phyloP scores from a whole-genome alignment of 2,113 vertebrate genomes.

The Callithrix jacchus region DNA sequence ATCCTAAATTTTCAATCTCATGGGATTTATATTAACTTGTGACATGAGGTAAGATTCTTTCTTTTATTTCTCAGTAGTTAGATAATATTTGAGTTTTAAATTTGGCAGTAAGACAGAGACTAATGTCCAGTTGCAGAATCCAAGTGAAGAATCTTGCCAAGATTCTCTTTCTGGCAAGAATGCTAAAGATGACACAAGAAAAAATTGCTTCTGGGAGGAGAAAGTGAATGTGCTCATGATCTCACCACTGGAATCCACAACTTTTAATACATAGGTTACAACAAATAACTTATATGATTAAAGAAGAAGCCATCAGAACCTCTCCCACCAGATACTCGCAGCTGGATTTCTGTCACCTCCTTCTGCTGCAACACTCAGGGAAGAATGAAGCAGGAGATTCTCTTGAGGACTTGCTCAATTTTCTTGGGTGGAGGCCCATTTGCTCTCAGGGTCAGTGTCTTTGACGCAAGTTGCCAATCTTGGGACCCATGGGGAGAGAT shows the following conservation, averaged over 20 bases:
- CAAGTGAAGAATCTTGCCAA: no score
- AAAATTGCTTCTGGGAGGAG: background rate
- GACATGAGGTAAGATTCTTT: background rate
- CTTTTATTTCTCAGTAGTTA: background rate
- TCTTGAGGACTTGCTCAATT: slow-evolving; percentile 2
- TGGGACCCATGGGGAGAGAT: background rate
- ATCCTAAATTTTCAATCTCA: background rate
- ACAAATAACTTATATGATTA: background rate
- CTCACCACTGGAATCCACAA: background rate
- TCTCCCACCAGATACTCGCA: background rate
- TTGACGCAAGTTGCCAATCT: background rate
- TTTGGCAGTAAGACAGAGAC: background rate
- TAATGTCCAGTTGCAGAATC: background rate
- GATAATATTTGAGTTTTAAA: slow-evolving; percentile 41
- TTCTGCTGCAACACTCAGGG: background rate
- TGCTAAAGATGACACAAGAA: background rate
- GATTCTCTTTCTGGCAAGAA: background rate
- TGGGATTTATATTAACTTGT: slow-evolving; percentile 35
- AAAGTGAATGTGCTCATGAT: background rate
- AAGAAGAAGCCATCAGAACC: background rate
- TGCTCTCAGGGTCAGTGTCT: background rate
- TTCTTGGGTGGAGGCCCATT: background rate
- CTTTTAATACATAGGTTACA: background rate
- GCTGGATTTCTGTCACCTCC: background rate
- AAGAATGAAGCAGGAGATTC: background rate